Evolutionary conservation across 2,113 vertebrate genomes (phyloP), one percentile per base, ranked within the genome.

Genomic region (Bucco capensis): DNA sequence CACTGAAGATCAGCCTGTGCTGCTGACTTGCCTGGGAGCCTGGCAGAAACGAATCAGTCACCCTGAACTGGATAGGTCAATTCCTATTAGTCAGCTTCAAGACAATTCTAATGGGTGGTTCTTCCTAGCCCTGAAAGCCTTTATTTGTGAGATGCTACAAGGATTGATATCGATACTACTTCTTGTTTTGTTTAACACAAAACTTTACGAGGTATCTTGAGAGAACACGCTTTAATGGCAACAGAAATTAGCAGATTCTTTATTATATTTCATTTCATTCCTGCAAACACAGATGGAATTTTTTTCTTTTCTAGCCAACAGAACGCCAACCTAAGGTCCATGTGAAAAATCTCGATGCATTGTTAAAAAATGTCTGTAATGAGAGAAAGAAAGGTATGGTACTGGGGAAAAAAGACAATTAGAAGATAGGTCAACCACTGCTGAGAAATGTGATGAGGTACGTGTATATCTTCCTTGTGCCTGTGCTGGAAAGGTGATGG

Each of bases 11-110:
- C 67, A 92, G 67, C 88, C 87, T 70, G 77, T 84, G 84, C 76
- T 84, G 27, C 51, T 72, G 90, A 95, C 83, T 94, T 87, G 83
- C 77, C 86, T 91, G 66, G 42, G 33, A 91, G 82, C 85, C 60
- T 89, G 19, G 61, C 65, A 96, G 61, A 92, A 90, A 90, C 60
- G 42, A 94, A 71, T 90, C 83, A 90, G 79, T 89, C 86, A 95
- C 83, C 90, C 76, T 73, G 71, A 95, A 91, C 31, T 65, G 66
- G n/a, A 72, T 31, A 89, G 83, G 83, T 93, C 89, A 83, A 89
- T 79, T 90, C 42, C 76, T 38, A 35, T 86, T 67, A 83, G 49
- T 69, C 77, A 78, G 54, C 38, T 94, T 93, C 84, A 79, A 91
- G 89, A 90, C 69, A 84, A 37, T 62, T 74, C 38, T 78, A 57